These are phyloP conservation scores for human (Homo sapiens) DNA, from an alignment of 2,113 vertebrate species.

Conservation along the genomic window GRCh38 chr12:113875501-113876000, in stretches of 20 bases:
- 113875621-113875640: not conserved
- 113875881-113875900: not conserved
- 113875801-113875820: not conserved
- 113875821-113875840: not conserved
- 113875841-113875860: not conserved
- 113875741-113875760: not conserved
- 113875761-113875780: conserved; percentile 29
- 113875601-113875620: not conserved
- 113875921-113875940: rapidly evolving
- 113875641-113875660: not conserved
- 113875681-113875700: not conserved
- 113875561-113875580: rapidly evolving
- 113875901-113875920: rapidly evolving
- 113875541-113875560: rapidly evolving
- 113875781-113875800: conserved; percentile 32
- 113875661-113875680: not conserved
- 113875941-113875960: not conserved
- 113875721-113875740: conserved; percentile 12
- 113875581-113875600: too few relatives aligned
- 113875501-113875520: rapidly evolving
- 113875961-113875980: not conserved
- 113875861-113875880: not conserved
- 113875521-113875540: not conserved
- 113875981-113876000: not conserved
- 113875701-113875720: not conserved